Evolutionary conservation across 2,888 invertebrate genomes (phyloP).

Genomic region (Lasioglossum calceatum): DNA sequence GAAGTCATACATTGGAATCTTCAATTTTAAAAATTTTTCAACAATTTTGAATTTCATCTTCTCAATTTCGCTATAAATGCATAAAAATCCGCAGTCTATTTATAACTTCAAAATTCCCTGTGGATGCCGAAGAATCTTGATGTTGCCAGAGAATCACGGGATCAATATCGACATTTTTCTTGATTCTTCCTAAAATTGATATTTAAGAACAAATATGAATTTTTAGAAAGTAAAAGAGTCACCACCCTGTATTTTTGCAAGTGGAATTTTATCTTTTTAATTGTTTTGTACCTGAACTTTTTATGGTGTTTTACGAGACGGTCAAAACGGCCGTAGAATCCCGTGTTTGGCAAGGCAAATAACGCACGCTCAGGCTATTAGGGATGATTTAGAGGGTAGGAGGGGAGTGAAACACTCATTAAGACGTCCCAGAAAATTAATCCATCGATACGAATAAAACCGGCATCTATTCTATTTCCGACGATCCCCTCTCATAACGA

Average conservation of each 20-base stretch:
- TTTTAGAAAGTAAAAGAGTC: too few relatives aligned
- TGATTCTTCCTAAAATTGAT: too few relatives aligned
- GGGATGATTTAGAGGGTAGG: constrained; percentile 19
- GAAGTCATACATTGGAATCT: too few relatives aligned
- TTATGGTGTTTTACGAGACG: neutral
- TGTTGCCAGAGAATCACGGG: neutral
- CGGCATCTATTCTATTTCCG: constrained; percentile 17
- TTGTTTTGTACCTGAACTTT: neutral
- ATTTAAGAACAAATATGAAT: too few relatives aligned
- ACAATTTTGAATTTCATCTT: too few relatives aligned
- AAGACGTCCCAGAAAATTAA: constrained; percentile 36
- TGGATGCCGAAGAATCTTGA: too few relatives aligned
- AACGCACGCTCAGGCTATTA: constrained; percentile 15
- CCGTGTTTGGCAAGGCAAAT: constrained; percentile 8
- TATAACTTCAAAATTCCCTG: neutral
- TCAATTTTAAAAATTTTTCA: too few relatives aligned
- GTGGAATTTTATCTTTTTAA: neutral
- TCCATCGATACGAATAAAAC: constrained; percentile 34
- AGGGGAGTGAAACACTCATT: constrained; percentile 30
- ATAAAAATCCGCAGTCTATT: too few relatives aligned
- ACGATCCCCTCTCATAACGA: constrained; percentile 9
- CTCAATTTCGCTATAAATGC: too few relatives aligned
- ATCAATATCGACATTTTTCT: too few relatives aligned
- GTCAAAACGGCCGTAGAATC: neutral
- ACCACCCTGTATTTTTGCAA: neutral